Evolutionary conservation across 2,888 invertebrate genomes (phyloP).

Genomic region (Lochmaea capreae): DNA sequence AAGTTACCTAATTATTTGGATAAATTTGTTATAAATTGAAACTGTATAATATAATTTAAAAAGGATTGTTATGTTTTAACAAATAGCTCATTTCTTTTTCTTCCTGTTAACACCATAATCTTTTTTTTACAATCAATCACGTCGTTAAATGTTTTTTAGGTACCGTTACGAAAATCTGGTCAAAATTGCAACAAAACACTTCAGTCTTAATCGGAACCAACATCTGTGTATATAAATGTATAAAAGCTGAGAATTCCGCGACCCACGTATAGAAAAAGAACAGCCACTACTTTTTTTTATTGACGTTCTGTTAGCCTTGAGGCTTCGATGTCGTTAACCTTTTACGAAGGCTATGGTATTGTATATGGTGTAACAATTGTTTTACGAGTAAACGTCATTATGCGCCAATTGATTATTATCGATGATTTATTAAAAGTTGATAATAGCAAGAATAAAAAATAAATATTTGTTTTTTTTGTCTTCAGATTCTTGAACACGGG

Average conservation of each 20-base stretch:
- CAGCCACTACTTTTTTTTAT: not conserved
- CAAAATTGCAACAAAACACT: constrained; percentile 19
- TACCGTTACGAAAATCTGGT: constrained; percentile 21
- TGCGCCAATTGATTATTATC: not conserved
- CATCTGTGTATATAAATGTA: not conserved
- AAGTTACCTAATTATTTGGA: no score
- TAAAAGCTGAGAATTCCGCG: constrained; percentile 18
- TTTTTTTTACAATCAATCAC: constrained; percentile 2
- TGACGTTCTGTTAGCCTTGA: constrained; percentile 26
- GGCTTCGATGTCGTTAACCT: constrained; percentile 27
- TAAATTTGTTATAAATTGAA: no score
- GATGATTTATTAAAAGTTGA: not conserved
- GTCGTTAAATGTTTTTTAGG: not conserved
- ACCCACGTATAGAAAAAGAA: constrained; percentile 12
- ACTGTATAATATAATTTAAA: no score
- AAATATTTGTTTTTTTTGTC: no score
- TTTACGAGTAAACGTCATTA: not conserved
- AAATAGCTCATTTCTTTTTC: no score
- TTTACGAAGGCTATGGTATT: constrained; percentile 7
- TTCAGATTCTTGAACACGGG: no score
- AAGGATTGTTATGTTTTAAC: no score
- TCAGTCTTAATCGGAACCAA: not conserved
- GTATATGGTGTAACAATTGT: constrained; percentile 16
- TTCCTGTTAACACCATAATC: not conserved
- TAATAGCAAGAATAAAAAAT: no score